Conservation (phyloP, 2,113 vertebrate species). For the Protomyctophum bolini region DNA sequence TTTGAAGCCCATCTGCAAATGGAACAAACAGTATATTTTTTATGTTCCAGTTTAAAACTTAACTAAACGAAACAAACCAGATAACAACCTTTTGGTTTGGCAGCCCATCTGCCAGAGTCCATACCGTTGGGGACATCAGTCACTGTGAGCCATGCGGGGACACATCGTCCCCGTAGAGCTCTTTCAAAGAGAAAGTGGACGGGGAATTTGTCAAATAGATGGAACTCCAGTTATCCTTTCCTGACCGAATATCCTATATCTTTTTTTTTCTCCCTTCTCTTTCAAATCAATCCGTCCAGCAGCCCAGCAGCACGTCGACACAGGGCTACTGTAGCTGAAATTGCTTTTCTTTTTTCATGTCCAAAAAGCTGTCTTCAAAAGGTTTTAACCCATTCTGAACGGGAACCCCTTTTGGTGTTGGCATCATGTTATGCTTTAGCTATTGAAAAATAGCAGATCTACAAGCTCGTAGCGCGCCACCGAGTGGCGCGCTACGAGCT, state of each 20-base stretch:
- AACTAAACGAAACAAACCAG: too few species aligned
- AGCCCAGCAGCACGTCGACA: neutral
- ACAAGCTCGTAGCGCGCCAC: too few species aligned
- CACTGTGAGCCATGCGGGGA: slow-evolving; percentile 23
- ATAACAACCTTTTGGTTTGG: too few species aligned
- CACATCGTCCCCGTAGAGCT: slow-evolving; percentile 28
- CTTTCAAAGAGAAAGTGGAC: slow-evolving; percentile 51
- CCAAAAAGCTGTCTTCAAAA: slow-evolving; percentile 55
- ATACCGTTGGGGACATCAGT: slow-evolving; percentile 17
- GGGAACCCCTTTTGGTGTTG: too few species aligned
- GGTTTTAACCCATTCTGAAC: too few species aligned
- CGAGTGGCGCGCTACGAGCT: too few species aligned
- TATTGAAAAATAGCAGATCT: too few species aligned
- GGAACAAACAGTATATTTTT: too few species aligned
- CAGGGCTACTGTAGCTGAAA: slow-evolving; percentile 44
- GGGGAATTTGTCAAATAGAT: slow-evolving; percentile 61
- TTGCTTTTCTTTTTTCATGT: slow-evolving; percentile 61
- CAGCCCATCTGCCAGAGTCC: slow-evolving; percentile 30
- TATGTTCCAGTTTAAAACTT: too few species aligned
- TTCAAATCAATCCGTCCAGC: slow-evolving; percentile 48
- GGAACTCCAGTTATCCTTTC: slow-evolving; percentile 38
- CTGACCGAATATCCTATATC: slow-evolving; percentile 28
- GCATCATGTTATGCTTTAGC: too few species aligned
- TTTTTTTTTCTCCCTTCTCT: slow-evolving; percentile 14
- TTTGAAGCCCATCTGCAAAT: too few species aligned